Conservation (phyloP, 2,113 vertebrate genomes). For the Colistium nudipinnis region DNA sequence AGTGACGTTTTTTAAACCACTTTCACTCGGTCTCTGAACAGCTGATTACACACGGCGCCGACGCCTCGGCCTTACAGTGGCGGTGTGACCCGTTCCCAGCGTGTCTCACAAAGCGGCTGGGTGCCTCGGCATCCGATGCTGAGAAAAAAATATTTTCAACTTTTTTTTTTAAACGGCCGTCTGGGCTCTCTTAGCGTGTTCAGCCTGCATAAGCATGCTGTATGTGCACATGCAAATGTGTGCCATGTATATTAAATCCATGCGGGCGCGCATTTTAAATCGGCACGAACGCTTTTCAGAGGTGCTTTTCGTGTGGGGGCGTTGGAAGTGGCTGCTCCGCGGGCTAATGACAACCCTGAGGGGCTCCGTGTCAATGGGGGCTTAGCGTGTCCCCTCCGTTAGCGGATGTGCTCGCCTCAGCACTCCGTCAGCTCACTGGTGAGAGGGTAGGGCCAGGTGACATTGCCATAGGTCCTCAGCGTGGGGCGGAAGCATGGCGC, state of each 20-base stretch:
- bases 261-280: slow-evolving; percentile 28
- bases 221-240: slow-evolving; percentile 10
- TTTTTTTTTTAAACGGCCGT: not conserved
- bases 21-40: slow-evolving; percentile 44
- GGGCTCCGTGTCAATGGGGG: slow-evolving; percentile 38
- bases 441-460: slow-evolving; percentile 48
- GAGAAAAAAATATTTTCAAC: not conserved
- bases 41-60: slow-evolving; percentile 43
- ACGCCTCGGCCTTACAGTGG: slow-evolving; percentile 7
- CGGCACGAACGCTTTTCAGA: slow-evolving; percentile 14
- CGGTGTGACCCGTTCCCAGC: slow-evolving; percentile 7
- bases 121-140: not conserved
- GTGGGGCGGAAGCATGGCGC: slow-evolving; percentile 10
- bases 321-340: slow-evolving; percentile 5
- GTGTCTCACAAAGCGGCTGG: slow-evolving; percentile 2
- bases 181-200: not conserved
- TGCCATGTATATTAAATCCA: slow-evolving; percentile 17
- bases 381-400: slow-evolving; percentile 34
- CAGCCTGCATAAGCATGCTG: not conserved
- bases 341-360: slow-evolving; percentile 33
- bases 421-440: slow-evolving; percentile 57
- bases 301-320: slow-evolving; percentile 12
- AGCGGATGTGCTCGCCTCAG: slow-evolving; percentile 56
- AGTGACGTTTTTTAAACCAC: slow-evolving; percentile 50
- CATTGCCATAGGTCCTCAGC: slow-evolving; percentile 24